Conservation (phyloP, 2,113 vertebrate species). For the Channa argus region DNA sequence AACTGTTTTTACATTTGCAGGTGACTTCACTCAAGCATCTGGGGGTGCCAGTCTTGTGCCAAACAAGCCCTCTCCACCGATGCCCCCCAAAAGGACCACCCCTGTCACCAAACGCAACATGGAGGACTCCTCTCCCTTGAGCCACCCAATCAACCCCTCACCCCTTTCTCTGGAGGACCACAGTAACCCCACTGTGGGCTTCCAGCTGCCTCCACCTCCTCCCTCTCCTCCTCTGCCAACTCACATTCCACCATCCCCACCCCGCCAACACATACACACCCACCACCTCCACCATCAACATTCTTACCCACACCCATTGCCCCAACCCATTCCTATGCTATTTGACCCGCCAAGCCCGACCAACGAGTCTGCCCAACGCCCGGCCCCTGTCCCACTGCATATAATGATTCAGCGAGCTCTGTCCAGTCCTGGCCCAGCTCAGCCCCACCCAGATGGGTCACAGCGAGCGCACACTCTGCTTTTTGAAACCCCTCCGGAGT, state of each 20-base stretch:
- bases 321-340: slow-evolving; percentile 82
- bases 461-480: slow-evolving; percentile 93
- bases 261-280: slow-evolving; percentile 81
- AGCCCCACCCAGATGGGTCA: slow-evolving; percentile 87
- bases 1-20: slow-evolving; percentile 75
- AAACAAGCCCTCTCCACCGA: slow-evolving; percentile 93
- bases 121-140: slow-evolving; percentile 67
- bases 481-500: slow-evolving; percentile 88
- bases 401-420: slow-evolving; percentile 97
- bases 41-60: slow-evolving; percentile 80
- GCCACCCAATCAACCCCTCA: slow-evolving; percentile 66
- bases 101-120: slow-evolving; percentile 82
- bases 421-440: slow-evolving; percentile 88
- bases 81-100: slow-evolving; percentile 92
- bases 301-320: slow-evolving; percentile 71
- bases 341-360: slow-evolving; percentile 78
- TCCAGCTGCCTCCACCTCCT: slow-evolving; percentile 83
- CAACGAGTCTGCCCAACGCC: slow-evolving; percentile 76
- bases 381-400: slow-evolving; percentile 90
- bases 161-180: slow-evolving; percentile 80
- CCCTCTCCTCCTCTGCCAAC: slow-evolving; percentile 79
- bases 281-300: slow-evolving; percentile 80
- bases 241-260: slow-evolving; percentile 86
- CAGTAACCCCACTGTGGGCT: slow-evolving; percentile 75
- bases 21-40: slow-evolving; percentile 89